Evolutionary conservation across 2,113 vertebrate species (phyloP).

Genomic region (Odontophorus gujanensis): DNA sequence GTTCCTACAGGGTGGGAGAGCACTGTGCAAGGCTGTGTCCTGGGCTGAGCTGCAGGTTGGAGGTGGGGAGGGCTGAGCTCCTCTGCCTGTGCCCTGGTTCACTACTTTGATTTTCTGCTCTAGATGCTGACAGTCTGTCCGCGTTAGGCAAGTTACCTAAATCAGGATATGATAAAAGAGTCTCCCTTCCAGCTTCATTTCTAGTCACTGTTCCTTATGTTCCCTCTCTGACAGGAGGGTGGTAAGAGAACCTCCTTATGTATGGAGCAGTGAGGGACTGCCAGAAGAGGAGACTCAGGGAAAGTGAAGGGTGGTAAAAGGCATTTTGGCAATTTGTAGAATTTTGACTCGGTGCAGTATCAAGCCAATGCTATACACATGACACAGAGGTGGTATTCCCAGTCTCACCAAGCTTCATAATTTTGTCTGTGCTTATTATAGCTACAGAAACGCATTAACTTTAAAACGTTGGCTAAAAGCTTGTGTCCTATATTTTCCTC

Average conservation of each 20-base stretch:
- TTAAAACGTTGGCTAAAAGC: background rate
- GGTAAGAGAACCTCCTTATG: background rate
- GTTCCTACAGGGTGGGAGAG: background rate
- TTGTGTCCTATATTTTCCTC: conserved; percentile 9
- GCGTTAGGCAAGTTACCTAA: background rate
- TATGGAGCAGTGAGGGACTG: background rate
- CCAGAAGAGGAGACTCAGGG: background rate
- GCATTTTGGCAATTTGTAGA: background rate
- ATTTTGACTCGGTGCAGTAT: background rate
- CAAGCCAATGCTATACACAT: background rate
- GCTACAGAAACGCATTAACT: background rate
- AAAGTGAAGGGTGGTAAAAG: background rate
- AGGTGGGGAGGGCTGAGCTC: background rate
- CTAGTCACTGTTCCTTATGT: background rate
- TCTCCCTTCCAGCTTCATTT: background rate
- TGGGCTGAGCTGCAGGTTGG: background rate
- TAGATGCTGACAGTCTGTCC: background rate
- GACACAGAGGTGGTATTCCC: background rate
- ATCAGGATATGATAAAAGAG: background rate
- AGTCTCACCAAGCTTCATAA: background rate
- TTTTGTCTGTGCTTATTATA: background rate
- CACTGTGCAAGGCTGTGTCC: background rate
- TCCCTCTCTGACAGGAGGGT: background rate
- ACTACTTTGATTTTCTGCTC: conserved; percentile 14
- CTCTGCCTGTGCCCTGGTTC: background rate